Evolutionary conservation across 2,113 vertebrate genomes (phyloP).

Genomic region (Leucopsar rothschildi): DNA sequence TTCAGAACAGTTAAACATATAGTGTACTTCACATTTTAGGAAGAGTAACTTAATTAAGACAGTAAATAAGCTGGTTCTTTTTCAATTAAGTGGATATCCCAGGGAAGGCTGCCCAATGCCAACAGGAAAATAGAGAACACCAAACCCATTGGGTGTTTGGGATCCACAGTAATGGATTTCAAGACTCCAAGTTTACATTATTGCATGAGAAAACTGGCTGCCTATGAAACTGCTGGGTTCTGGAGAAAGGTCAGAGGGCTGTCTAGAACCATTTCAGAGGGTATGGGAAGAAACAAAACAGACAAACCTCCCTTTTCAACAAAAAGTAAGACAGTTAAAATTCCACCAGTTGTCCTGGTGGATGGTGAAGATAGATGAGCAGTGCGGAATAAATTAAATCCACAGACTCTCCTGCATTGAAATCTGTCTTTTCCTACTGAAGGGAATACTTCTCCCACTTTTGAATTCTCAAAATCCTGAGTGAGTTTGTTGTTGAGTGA

Average conservation of each 20-base stretch:
- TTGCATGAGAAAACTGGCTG: not conserved
- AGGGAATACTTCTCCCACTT: not conserved
- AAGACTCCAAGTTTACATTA: not conserved
- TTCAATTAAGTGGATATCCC: not conserved
- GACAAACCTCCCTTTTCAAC: not conserved
- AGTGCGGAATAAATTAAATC: not conserved
- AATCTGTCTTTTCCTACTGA: not conserved
- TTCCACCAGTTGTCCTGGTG: not conserved
- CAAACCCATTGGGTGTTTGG: not conserved
- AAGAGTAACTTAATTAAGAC: not conserved
- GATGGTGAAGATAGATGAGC: not conserved
- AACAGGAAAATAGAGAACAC: not conserved
- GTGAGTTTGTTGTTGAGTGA: not conserved
- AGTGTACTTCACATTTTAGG: not conserved
- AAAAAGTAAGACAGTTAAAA: not conserved
- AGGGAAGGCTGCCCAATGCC: not conserved
- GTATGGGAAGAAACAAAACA: not conserved
- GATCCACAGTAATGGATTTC: not conserved
- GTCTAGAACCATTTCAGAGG: not conserved
- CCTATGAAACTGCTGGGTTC: not conserved
- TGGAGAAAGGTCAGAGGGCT: not conserved
- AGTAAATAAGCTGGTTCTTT: not conserved
- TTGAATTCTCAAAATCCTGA: not conserved
- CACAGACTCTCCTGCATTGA: not conserved
- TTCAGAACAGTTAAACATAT: not conserved